Evolutionary conservation across 2,888 invertebrate genomes (phyloP).

Genomic region (Napeogenes inachia): DNA sequence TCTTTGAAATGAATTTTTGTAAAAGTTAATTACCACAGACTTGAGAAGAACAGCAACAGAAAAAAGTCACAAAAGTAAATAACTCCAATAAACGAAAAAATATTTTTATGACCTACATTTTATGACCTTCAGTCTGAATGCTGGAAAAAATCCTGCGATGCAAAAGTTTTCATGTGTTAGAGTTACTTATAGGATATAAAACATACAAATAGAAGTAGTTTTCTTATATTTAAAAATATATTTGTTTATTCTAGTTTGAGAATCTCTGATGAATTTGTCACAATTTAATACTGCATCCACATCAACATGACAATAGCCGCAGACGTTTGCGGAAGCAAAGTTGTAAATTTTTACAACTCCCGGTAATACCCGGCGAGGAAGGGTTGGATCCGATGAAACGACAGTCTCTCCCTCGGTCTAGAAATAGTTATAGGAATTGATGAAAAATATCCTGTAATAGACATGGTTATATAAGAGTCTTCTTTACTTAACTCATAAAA

Average conservation of each 20-base stretch:
- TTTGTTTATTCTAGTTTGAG: conserved; percentile 40
- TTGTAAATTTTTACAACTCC: conserved; percentile 73
- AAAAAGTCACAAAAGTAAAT: no score
- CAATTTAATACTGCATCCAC: conserved; percentile 48
- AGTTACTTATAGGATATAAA: not conserved
- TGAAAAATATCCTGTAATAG: conserved; percentile 11
- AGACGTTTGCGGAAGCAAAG: conserved; percentile 60
- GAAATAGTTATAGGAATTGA: conserved; percentile 8
- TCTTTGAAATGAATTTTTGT: no score
- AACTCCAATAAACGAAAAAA: no score
- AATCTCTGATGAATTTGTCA: conserved; percentile 46
- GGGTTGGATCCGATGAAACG: conserved; percentile 33
- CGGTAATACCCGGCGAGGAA: conserved; percentile 47
- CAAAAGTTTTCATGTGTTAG: no score
- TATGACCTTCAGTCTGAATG: no score
- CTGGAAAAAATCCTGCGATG: no score
- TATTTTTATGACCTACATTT: no score
- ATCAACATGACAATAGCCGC: conserved; percentile 66
- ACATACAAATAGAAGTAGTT: not conserved
- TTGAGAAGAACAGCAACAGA: no score
- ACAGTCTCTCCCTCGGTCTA: conserved; percentile 20
- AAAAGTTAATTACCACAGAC: no score
- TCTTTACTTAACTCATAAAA: no score
- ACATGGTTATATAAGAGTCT: not conserved
- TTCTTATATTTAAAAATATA: not conserved